These are phyloP conservation scores for Phaedon cochleariae DNA, from an alignment of 2,888 invertebrate genomes.

Conservation along the genomic window DNA sequence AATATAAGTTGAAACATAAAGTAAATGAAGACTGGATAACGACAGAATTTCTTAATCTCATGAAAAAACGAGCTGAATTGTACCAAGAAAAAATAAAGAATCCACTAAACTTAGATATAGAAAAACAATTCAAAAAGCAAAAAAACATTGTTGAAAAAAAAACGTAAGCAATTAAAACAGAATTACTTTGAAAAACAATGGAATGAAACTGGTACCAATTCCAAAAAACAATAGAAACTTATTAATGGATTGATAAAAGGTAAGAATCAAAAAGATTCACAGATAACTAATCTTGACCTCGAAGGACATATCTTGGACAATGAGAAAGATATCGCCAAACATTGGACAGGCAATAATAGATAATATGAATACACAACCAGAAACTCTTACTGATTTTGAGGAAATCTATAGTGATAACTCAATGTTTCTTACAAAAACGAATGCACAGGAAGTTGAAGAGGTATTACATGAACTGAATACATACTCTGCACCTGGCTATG, in stretches of 20 bases:
- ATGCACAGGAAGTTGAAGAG: slow-evolving; percentile 2
- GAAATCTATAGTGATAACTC: slow-evolving; percentile 7
- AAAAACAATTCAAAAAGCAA: slow-evolving; percentile 3
- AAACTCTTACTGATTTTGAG: slow-evolving; percentile 6
- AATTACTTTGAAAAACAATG: not conserved
- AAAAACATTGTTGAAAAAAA: not conserved
- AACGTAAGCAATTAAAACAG: not conserved
- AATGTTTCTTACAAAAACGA: not conserved
- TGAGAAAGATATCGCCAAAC: not conserved
- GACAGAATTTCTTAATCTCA: not conserved
- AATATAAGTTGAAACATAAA: not conserved
- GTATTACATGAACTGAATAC: slow-evolving; percentile 9
- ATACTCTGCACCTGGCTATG: slow-evolving; percentile 8
- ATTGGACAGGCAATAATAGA: not conserved
- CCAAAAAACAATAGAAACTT: slow-evolving; percentile 8
- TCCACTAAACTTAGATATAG: not conserved
- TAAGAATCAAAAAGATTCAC: slow-evolving; percentile 2
- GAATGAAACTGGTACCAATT: slow-evolving; percentile 1
- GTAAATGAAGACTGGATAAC: slow-evolving; percentile 4
- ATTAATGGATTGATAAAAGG: slow-evolving; percentile 9
- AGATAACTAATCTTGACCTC: slow-evolving; percentile 5
- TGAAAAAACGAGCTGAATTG: not conserved
- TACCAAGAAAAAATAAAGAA: not conserved
- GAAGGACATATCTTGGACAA: not conserved
- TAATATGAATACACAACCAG: not conserved